phyloP scores from a whole-genome alignment of 2,797 vertebrate species.

The Sphaeramia orbicularis region DNA sequence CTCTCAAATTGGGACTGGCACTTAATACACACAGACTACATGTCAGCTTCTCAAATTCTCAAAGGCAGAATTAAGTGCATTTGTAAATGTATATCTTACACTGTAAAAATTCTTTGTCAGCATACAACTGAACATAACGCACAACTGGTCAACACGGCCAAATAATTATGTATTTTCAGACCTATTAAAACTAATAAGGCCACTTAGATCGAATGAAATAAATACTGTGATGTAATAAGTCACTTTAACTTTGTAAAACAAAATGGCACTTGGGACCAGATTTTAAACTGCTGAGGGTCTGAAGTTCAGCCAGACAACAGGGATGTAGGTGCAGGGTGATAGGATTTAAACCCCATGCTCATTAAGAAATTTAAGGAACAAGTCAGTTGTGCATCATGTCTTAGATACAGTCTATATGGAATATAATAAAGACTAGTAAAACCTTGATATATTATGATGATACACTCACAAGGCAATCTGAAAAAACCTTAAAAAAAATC shows the following conservation, averaged over 20 bases:
- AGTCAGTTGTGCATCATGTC: too few relatives aligned
- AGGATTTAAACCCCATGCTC: background rate
- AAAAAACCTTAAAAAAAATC: too few relatives aligned
- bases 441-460: too few relatives aligned
- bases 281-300: slow-evolving; percentile 4
- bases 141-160: too few relatives aligned
- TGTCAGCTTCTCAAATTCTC: background rate
- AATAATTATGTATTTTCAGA: too few relatives aligned
- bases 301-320: too few relatives aligned
- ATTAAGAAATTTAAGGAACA: too few relatives aligned
- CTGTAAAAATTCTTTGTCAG: background rate
- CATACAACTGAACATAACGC: too few relatives aligned
- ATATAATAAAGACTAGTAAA: too few relatives aligned
- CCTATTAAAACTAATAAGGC: background rate
- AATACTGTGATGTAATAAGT: slow-evolving; percentile 31
- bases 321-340: background rate
- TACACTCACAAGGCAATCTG: too few relatives aligned
- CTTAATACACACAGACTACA: slow-evolving; percentile 7
- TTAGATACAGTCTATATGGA: too few relatives aligned
- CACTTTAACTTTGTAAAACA: slow-evolving; percentile 27
- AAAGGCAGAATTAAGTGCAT: slow-evolving; percentile 16
- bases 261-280: background rate
- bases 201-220: slow-evolving; percentile 11
- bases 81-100: slow-evolving; percentile 21
- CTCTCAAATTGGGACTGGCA: background rate